Evolutionary conservation across 2,113 vertebrate species (phyloP).

Genomic region (Ctenomys sociabilis): DNA sequence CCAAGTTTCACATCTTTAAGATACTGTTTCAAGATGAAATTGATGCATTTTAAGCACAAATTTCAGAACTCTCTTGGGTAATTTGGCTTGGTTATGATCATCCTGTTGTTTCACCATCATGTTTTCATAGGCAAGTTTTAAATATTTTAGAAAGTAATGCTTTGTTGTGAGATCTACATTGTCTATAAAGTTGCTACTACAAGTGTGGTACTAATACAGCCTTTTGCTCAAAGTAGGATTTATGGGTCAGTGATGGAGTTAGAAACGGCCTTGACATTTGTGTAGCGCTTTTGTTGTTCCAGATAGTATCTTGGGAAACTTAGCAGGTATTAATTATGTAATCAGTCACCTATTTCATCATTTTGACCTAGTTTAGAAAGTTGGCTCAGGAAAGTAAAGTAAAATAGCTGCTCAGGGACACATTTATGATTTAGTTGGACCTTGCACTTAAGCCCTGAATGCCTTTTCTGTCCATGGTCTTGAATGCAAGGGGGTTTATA

Average conservation of each 20-base stretch:
- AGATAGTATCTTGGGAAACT: not conserved
- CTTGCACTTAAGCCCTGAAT: not conserved
- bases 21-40: not conserved
- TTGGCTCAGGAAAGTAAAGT: not conserved
- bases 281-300: not conserved
- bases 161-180: not conserved
- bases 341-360: not conserved
- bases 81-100: not conserved
- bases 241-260: not conserved
- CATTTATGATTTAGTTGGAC: not conserved
- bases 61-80: not conserved
- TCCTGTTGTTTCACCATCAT: not conserved
- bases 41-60: not conserved
- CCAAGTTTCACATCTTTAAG: not conserved
- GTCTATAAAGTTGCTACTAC: not conserved
- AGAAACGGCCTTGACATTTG: not conserved
- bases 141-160: not conserved
- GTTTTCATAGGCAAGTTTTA: conserved; percentile 4
- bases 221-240: not conserved
- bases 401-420: not conserved
- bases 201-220: not conserved
- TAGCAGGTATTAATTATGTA: not conserved
- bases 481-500: not conserved
- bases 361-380: not conserved
- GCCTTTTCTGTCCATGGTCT: not conserved